phyloP scores from a whole-genome alignment of 2,113 vertebrate genomes.

The Corydoras sp. region DNA sequence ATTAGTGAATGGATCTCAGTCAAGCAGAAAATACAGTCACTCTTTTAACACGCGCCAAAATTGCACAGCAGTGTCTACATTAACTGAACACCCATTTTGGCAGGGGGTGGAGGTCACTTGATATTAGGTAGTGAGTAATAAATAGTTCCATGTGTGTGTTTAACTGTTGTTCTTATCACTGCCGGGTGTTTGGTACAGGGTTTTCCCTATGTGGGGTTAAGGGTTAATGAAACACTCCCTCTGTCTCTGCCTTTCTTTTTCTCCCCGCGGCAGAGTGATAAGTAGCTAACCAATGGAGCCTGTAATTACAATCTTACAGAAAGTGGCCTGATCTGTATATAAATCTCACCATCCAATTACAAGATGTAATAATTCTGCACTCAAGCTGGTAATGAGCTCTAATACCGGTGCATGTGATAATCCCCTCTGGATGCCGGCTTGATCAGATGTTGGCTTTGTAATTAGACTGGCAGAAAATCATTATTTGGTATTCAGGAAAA shows the following conservation, averaged over 20 bases:
- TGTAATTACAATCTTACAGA: slow-evolving; percentile 86
- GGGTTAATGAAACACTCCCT: slow-evolving; percentile 99
- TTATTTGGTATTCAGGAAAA: slow-evolving; percentile 93
- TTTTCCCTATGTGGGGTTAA: slow-evolving; percentile 88
- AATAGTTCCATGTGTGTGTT: slow-evolving; percentile 91
- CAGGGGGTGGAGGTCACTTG: slow-evolving; percentile 34
- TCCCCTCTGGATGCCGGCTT: slow-evolving; percentile 99
- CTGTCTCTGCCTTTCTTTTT: slow-evolving; percentile 91
- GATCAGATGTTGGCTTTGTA: slow-evolving; percentile 99
- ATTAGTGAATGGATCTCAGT: slow-evolving; percentile 88
- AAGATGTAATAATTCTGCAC: slow-evolving; percentile 97
- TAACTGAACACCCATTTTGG: slow-evolving; percentile 77
- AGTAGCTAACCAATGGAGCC: slow-evolving; percentile 84
- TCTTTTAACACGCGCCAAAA: slow-evolving; percentile 80
- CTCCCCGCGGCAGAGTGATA: slow-evolving; percentile 97
- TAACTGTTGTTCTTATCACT: slow-evolving; percentile 95
- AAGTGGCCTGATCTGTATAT: slow-evolving; percentile 66
- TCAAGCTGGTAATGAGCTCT: slow-evolving; percentile 96
- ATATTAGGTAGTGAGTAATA: slow-evolving; percentile 72
- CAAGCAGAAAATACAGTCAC: slow-evolving; percentile 86
- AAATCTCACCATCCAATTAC: slow-evolving; percentile 96
- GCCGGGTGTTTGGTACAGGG: slow-evolving; percentile 88
- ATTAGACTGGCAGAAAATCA: slow-evolving; percentile 99
- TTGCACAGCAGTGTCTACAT: slow-evolving; percentile 82
- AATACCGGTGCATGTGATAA: slow-evolving; percentile 99